These are phyloP conservation scores for Verasper variegatus DNA, from an alignment of 2,113 vertebrate species.

Conservation along the genomic window DNA sequence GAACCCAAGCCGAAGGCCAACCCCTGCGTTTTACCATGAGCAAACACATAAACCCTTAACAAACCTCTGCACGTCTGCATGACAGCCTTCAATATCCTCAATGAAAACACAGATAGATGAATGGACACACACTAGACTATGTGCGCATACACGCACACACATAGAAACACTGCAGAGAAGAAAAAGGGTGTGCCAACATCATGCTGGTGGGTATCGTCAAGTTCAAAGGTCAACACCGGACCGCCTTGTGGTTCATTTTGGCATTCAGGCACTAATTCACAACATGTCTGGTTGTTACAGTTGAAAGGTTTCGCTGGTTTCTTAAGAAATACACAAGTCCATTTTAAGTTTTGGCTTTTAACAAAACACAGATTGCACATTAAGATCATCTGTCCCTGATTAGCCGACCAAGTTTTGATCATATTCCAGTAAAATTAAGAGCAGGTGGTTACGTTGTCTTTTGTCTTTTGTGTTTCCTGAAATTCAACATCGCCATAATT, in stretches of 20 bases:
- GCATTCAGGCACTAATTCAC: conserved; percentile 69
- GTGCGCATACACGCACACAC: conserved; percentile 22
- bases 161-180: conserved; percentile 6
- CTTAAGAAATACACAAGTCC: conserved; percentile 57
- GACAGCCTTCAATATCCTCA: conserved; percentile 66
- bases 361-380: conserved; percentile 68
- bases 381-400: conserved; percentile 67
- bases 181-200: conserved; percentile 55
- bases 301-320: conserved; percentile 69
- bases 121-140: conserved; percentile 56
- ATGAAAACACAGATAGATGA: conserved; percentile 76
- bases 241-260: conserved; percentile 61
- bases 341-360: conserved; percentile 62
- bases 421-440: conserved; percentile 69
- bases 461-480: conserved; percentile 63
- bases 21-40: conserved; percentile 47
- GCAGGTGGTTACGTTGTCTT: conserved; percentile 64
- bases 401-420: conserved; percentile 73
- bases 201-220: conserved; percentile 50
- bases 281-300: conserved; percentile 69
- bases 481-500: conserved; percentile 38
- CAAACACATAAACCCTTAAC: conserved; percentile 66
- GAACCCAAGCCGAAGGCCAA: conserved; percentile 68
- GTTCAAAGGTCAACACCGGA: conserved; percentile 68
- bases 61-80: conserved; percentile 59